A percentile compares a stretch with the other conserved stretches of the same genome.
These are phyloP conservation scores for Characodon lateralis DNA, from an alignment of 2,797 vertebrate species.

Conservation along the genomic window DNA sequence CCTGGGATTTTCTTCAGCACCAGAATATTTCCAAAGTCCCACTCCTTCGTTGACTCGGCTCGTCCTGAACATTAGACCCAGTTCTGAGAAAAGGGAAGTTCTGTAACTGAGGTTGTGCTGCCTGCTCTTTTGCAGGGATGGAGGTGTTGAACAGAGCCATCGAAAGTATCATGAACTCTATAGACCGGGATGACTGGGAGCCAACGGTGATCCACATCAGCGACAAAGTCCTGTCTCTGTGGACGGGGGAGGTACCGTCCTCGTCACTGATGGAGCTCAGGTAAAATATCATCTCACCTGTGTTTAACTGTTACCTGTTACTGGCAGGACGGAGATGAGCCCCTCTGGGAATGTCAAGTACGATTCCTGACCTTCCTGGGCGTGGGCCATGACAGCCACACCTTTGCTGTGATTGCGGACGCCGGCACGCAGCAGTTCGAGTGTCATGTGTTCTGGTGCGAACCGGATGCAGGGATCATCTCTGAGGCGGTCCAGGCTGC, in stretches of 20 bases:
- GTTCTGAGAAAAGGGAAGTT: neutral
- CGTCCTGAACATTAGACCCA: neutral
- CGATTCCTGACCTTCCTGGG: constrained; percentile 94
- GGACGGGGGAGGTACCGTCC: constrained; percentile 79
- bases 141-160: constrained; percentile 93
- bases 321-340: constrained; percentile 76
- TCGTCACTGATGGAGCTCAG: neutral
- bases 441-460: constrained; percentile 94
- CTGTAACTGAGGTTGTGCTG: neutral
- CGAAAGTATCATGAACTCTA: constrained; percentile 84
- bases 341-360: constrained; percentile 91
- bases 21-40: neutral
- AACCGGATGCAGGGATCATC: constrained; percentile 89
- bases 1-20: neutral
- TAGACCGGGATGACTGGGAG: constrained; percentile 85
- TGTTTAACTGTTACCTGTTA: constrained; percentile 14
- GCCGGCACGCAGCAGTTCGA: constrained; percentile 88
- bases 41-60: neutral
- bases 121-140: constrained; percentile 83
- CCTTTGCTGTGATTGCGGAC: constrained; percentile 92
- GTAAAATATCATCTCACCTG: neutral
- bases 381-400: constrained; percentile 89
- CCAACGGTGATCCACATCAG: constrained; percentile 85
- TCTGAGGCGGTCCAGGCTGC: constrained; percentile 94
- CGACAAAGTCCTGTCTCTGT: constrained; percentile 87